A percentile compares a stretch with the other conserved stretches of the same genome.
Conservation (phyloP, 2,888 invertebrate genomes). For the Disparrhopalites patrizii region DNA sequence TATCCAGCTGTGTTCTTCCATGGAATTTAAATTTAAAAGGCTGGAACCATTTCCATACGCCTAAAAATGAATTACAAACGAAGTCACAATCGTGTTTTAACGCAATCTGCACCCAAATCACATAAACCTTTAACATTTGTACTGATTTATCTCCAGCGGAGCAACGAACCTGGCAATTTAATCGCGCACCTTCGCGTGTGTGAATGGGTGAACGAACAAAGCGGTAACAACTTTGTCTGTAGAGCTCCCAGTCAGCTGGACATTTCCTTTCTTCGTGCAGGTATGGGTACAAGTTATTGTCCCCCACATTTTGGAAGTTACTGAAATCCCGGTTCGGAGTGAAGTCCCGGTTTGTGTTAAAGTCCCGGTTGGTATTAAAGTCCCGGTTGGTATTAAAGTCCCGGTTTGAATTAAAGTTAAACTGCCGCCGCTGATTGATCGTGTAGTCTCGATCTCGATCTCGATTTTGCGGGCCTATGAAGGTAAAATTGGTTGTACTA, state of each 20-base stretch:
- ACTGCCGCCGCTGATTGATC: not conserved
- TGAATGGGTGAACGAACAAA: conserved; percentile 83
- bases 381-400: conserved; percentile 5
- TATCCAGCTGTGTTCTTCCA: conserved; percentile 84
- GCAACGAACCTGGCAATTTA: conserved; percentile 63
- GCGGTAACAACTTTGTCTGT: conserved; percentile 76
- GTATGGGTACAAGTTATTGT: conserved; percentile 1
- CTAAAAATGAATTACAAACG: conserved; percentile 50
- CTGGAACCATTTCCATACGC: conserved; percentile 68
- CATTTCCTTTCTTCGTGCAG: conserved; percentile 56
- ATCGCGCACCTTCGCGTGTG: conserved; percentile 72
- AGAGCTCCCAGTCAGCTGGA: conserved; percentile 82
- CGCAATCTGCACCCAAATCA: not conserved
- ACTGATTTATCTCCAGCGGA: not conserved
- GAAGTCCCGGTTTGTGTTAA: not conserved
- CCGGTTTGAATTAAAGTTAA: not conserved
- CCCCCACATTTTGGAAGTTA: conserved; percentile 9
- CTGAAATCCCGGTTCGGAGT: not conserved
- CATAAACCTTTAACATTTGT: not conserved
- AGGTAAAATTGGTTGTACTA: not conserved
- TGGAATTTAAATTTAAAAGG: conserved; percentile 70
- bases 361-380: not conserved
- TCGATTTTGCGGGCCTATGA: conserved; percentile 2
- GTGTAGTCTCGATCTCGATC: conserved; percentile 1
- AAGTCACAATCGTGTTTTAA: conserved; percentile 10